Evolutionary conservation across 2,113 vertebrate species (phyloP), one percentile per base, ranked within the genome.

Genomic region (Budorcas taxicolor): DNA sequence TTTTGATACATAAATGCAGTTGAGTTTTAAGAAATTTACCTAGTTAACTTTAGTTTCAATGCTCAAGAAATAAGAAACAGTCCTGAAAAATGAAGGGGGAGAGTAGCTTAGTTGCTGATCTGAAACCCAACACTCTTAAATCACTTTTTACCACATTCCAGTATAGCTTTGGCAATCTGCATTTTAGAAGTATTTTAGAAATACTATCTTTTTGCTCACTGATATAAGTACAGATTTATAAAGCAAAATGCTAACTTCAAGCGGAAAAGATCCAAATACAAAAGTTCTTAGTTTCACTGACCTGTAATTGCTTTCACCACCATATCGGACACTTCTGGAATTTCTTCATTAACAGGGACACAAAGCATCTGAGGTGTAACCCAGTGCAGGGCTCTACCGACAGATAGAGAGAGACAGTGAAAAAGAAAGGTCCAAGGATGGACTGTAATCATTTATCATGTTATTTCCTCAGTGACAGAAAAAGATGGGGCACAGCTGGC

Each of bases 241-340:
- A 15, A 90, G 81, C 13, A 94, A 40, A 60, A 45, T 15, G 31
- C 52, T 58, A 52, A n/a, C 45, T 40, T 74, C 14, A 31, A 53
- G 31, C 15, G 25, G 15, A 86, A 94, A 86, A 33, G 2, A 92
- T 19, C 27, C 88, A 84, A 78, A 60, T 52, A 47, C 9, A n/a
- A 74, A 92, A 45, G 62, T 36, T 93, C 82, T 87, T n/a, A 6
- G 36, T 76, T 50, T 47, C 82, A 98, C 99, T 97, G 95, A 99
- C 99, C 99, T 99, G 99, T 99, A 97, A 99, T 99, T 19, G 99
- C 99, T 98, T 99, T 99, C 90, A 99, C 99, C 86, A 99, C 99
- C 98, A 99, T 99, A 94, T 99, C 99, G 0, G 99, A 99, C 80
- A 99, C 99, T 97, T 99, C 99, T 0, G 99, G 99, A 91, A 99